Evolutionary conservation across 1,140 invertebrate genomes (phyloP), one percentile per base, ranked within the genome.

Genomic region (Pogonus chalceus): DNA sequence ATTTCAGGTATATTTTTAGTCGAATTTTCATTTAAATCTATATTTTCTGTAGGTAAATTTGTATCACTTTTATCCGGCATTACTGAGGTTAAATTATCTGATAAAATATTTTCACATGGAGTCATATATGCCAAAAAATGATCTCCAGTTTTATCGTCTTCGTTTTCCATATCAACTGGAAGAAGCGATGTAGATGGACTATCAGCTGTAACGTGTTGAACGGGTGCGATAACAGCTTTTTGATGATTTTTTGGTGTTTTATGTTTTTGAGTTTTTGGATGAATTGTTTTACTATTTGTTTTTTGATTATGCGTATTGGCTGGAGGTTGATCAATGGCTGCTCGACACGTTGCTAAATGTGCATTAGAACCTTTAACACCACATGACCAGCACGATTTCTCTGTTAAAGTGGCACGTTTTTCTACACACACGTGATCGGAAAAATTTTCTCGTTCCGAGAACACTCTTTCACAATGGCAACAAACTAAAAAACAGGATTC

Each of bases 401-500:
- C 37, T 4, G 14, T 31, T 10, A 3, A 4, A 43, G 37, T 16
- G 4, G 37, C 18, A 7, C 9, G 37, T 43, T 43, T 43, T 16
- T 68, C 61, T 1, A 71, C 68, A 68, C 86, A 88, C 62, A 77
- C 76, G 62, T 88, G 85, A 61, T 81, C 76, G 52, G 79, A 81
- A 70, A 85, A 88, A 61, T 84, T 78, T 63, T 85, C 81, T 56
- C 78, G 77, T 59, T 85, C 82, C 37, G 74, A 78, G 63, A 86
- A 88, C 4, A 84, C 77, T 60, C 81, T 79, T 66, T 86, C 83
- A 73, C 87, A 88, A 23, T 76, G 79, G 75, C 85, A 87, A 67
- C 86, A 90, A 68, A 86, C 80, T 57, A 89, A 68, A 72, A 81
- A 87, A 67, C 83, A 82, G 0, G 79, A 79, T 37, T 81, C 81